Base-by-base conservation (phyloP, 2,113 vertebrate species). In the Cygnus buccinator region DNA sequence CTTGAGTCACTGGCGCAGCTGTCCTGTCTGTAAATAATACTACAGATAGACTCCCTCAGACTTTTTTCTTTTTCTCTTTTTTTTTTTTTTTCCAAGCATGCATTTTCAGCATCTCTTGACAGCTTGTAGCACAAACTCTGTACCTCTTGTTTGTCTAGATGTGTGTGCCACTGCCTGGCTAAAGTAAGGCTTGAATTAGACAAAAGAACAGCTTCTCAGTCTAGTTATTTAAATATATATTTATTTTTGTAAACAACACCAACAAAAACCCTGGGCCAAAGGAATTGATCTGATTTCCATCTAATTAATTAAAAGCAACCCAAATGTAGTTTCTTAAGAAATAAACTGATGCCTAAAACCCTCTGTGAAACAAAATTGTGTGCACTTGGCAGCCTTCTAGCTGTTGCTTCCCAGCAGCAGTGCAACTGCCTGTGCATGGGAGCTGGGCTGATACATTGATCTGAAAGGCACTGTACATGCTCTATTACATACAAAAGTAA, bases 1-100 rank as follows among this genome's bases (percentile, higher is more conserved):
- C 94, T 97, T 94, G 92, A 96, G 96, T 82, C 97, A 97, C 97
- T 26, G 74, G 97, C 97, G 97, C 98, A 98, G 98, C 98, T 98
- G 98, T 97, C 81, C 93, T 93, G 57, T 95, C 95, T 96, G 97
- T 97, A 98, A 98, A 97, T 93, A 97, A 98, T 97, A 97, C 97
- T 89, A 26, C 87, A 59, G 84, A 41, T 57, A 83, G 84, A 72
- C 84, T 90, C 96, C 76, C 82, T 93, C 94, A 61, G 91, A 81
- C 95, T 86, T 91, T 93, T 94, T 84, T 29, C 6, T 28, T 55
- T 16, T 55, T 16, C 29, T 39, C 5, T n/a, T 58, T 63, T 39
- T 50, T 63, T 50, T 94, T 84, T 96, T 97, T 94, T 95, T 25
- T 81, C 96, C 92, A 91, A 81, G 61, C 70, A 90, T 70, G 78